These are phyloP conservation scores for Cinara cedri DNA, from an alignment of 2,888 invertebrate genomes.

Conservation along the genomic window DNA sequence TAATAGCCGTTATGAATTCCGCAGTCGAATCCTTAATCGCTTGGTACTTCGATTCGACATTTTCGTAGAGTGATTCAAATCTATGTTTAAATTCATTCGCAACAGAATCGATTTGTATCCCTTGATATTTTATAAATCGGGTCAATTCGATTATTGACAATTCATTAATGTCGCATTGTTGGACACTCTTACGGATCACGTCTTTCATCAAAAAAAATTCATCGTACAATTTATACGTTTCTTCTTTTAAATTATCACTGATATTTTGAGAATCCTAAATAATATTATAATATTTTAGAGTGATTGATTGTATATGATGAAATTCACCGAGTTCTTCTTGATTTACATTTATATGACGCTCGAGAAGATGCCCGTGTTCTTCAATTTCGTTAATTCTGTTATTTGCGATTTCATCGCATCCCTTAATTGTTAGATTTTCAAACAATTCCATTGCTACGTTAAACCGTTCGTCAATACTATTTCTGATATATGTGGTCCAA, in stretches of 20 bases:
- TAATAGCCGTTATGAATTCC: slow-evolving; percentile 18
- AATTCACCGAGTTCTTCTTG: neutral
- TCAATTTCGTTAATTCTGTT: slow-evolving; percentile 26
- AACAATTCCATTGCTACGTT: neutral
- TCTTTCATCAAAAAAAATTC: neutral
- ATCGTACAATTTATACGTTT: neutral
- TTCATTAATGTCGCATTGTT: neutral
- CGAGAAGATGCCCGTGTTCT: slow-evolving; percentile 17
- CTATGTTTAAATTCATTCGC: neutral
- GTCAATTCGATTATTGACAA: neutral
- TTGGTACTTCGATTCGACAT: neutral
- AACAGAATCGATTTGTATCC: neutral
- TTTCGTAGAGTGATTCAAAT: neutral
- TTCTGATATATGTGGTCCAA: neutral
- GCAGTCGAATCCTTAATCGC: neutral
- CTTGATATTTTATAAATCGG: neutral
- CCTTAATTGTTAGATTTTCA: neutral
- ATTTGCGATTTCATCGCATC: neutral
- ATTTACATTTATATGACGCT: neutral
- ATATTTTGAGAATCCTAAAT: neutral
- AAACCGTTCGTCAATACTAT: neutral
- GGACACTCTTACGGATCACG: neutral
- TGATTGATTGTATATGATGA: neutral
- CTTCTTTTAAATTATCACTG: neutral
- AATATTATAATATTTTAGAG: neutral